Base-by-base conservation (phyloP, 2,888 invertebrate species). In the Bombyx huttoni region DNA sequence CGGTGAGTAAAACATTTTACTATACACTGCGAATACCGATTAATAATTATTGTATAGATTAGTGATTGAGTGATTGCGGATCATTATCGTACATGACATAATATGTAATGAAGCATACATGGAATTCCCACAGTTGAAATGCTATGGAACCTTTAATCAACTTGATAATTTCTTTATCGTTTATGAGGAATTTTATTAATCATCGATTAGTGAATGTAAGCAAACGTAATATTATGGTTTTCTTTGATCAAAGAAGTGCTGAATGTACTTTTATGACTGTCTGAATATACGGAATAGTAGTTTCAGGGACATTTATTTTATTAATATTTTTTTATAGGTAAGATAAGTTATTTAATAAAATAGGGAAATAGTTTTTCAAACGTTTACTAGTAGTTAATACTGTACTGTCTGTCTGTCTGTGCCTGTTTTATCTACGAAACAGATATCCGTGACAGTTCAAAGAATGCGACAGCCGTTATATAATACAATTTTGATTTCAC, bases 101-200 rank as follows among this genome's bases (percentile, higher is more conserved):
- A 40, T 46, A 47, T 52, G 52, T 50, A 50, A 52, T 48, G 34
- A 45, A 34, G 47, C 14, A 24, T 7, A 47, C 50, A 50, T 50
- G 46, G 40, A 33, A 46, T 46, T 50, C 40, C 45, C 46, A 50
- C 33, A 50, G 48, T 52, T 40, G 40, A 40, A 3, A 33, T 50
- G n/a, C 40, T 47, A 47, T n/a, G 47, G 9, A 40, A 50, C 48
- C 50, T 48, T 45, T 50, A 48, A 52, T 52, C 52, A 52, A 33
- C 14, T 35, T 24, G 24, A 49, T 49, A 13, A 50, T 52, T 52
- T 50, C 8, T 47, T 45, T 48, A 34, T 14, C 51, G 35, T 35
- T 48, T 48, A 40, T 14, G 13, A 48, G n/a, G 12, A 47, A 5
- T 24, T 14, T 47, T 10, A 10, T 40, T 40, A 40, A 10, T 40